phyloP scores from a whole-genome alignment of 2,888 invertebrate species.

The Sympetrum striolatum region DNA sequence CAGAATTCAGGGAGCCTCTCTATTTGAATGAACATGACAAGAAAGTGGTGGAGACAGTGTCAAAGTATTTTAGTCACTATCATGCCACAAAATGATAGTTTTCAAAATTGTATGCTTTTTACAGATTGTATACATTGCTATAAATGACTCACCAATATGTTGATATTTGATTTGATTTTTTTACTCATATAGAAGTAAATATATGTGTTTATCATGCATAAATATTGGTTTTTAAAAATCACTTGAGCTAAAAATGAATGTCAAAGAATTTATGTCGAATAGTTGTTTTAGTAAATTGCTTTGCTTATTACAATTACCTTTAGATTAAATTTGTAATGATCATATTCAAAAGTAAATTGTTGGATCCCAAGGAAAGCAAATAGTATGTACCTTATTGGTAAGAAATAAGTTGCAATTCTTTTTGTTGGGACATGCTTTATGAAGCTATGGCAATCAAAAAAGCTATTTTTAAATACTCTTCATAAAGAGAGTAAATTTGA shows the following conservation, averaged over 20 bases:
- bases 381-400: too few species aligned
- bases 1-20: conserved; percentile 44
- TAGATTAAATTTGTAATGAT: too few species aligned
- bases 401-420: too few species aligned
- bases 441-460: too few species aligned
- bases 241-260: background rate
- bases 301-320: too few species aligned
- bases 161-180: background rate
- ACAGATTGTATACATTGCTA: too few species aligned
- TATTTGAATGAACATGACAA: conserved; percentile 44
- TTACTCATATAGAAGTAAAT: background rate
- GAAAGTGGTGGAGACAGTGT: conserved; percentile 44
- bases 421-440: too few species aligned
- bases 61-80: conserved; percentile 9
- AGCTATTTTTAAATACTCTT: too few species aligned
- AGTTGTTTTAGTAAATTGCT: too few species aligned
- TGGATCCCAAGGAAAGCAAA: too few species aligned
- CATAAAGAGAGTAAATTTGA: too few species aligned
- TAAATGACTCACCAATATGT: background rate
- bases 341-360: too few species aligned
- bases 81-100: background rate
- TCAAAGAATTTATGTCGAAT: background rate
- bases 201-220: background rate
- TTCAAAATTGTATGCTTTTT: background rate
- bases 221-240: background rate